These are phyloP conservation scores for Tetramorium simillimum DNA, from an alignment of 1,140 invertebrate species.

Conservation along the genomic window DNA sequence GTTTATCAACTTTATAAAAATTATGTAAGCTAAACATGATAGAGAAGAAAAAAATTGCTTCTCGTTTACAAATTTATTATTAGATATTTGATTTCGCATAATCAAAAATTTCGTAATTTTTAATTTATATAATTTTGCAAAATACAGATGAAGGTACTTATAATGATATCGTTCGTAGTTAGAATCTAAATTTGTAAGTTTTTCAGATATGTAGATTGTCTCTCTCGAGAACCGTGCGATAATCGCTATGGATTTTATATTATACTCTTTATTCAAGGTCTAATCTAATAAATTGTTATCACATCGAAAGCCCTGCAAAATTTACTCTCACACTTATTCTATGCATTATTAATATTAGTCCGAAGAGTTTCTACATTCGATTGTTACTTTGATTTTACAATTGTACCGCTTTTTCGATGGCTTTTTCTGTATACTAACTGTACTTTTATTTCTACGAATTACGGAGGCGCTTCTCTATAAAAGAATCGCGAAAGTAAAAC, in stretches of 20 bases:
- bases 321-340: constrained; percentile 31
- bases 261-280: constrained; percentile 11
- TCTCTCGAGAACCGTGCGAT: constrained; percentile 51
- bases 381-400: constrained; percentile 59
- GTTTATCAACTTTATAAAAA: constrained; percentile 23
- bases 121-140: neutral
- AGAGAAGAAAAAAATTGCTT: neutral
- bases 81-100: neutral
- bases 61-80: neutral
- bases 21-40: constrained; percentile 37
- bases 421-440: constrained; percentile 30
- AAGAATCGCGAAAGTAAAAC: neutral
- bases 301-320: constrained; percentile 70
- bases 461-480: neutral
- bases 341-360: constrained; percentile 43
- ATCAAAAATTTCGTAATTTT: neutral
- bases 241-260: constrained; percentile 6
- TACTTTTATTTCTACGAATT: constrained; percentile 10
- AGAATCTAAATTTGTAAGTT: constrained; percentile 48
- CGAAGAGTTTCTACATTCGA: constrained; percentile 38
- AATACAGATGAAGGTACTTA: constrained; percentile 22
- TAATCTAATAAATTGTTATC: constrained; percentile 51
- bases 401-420: constrained; percentile 40
- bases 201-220: constrained; percentile 70
- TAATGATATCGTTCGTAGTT: constrained; percentile 1